Base-by-base conservation (phyloP, 2,797 vertebrate genomes). In the Cynodonichthys magdalenae region DNA sequence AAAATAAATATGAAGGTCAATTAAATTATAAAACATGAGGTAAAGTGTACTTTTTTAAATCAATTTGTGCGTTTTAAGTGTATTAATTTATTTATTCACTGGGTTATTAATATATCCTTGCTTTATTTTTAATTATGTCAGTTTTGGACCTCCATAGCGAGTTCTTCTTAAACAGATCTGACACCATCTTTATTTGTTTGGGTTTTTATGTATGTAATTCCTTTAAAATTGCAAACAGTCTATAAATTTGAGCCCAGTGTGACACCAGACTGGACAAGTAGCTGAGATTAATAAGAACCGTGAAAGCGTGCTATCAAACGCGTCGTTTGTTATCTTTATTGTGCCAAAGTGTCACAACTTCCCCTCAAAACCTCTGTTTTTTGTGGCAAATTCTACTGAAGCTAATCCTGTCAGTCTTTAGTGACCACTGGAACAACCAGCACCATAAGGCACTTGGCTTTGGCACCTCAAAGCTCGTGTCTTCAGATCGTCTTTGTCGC, bases 391-490 rank as follows among this genome's bases (percentile, higher is more conserved):
- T 54, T 45, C 24, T 53, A 4, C 15, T 20, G 34, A 50, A 15
- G 41, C 31, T 24, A 3, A 48, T 42, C 14, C 2, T 6, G 18
- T 54, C n/a, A 59, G 50, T 41, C 18, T 5, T 27, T 18, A 48
- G 28, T 51, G 18, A 18, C 51, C 0, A 12, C 36, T 60, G 46
- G 29, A 53, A 24, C 27, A 50, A 63, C 29, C 45, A 41, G 56
- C 59, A 72, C 51, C 57, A 5, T 63, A 73, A 78, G 64, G 67
- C 74, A 76, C 69, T 74, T 71, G 9, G 12, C 49, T 56, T 51
- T 52, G 44, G 47, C 62, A 11, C 45, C 48, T 15, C 1, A 17
- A 53, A 24, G 9, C 3, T 27, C 34, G 12, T 15, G 8, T 6
- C 41, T 12, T 56, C 52, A 15, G 10, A 39, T 39, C 36, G 10